These are phyloP conservation scores for Marronus borbonicus DNA, from an alignment of 2,888 invertebrate genomes.

Conservation along the genomic window DNA sequence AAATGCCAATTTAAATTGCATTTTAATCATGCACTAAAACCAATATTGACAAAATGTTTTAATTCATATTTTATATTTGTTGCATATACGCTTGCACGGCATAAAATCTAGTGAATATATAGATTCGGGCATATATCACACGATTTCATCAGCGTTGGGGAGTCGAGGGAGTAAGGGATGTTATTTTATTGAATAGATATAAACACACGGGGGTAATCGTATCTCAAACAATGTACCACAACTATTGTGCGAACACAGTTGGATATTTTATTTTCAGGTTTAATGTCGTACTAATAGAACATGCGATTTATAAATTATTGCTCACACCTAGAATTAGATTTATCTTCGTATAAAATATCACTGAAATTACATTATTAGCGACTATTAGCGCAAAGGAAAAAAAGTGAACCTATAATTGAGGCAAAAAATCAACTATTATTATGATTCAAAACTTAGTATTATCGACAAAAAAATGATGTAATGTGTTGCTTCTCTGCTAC, in stretches of 20 bases:
- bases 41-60: constrained; percentile 56
- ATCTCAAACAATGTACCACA: neutral
- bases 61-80: constrained; percentile 54
- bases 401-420: no score
- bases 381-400: no score
- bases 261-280: no score
- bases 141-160: constrained; percentile 27
- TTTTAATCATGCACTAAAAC: constrained; percentile 55
- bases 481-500: no score
- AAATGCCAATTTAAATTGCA: constrained; percentile 55
- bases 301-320: no score
- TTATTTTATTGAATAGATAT: constrained; percentile 41
- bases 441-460: no score
- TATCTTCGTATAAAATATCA: no score
- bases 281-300: no score
- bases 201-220: constrained; percentile 13
- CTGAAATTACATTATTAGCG: no score
- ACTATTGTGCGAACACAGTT: neutral
- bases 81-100: constrained; percentile 19
- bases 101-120: constrained; percentile 2
- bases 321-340: no score
- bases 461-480: no score
- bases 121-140: neutral
- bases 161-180: constrained; percentile 7
- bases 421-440: no score